Conservation (phyloP, 2,888 invertebrate genomes). For the Synergus japonicus region DNA sequence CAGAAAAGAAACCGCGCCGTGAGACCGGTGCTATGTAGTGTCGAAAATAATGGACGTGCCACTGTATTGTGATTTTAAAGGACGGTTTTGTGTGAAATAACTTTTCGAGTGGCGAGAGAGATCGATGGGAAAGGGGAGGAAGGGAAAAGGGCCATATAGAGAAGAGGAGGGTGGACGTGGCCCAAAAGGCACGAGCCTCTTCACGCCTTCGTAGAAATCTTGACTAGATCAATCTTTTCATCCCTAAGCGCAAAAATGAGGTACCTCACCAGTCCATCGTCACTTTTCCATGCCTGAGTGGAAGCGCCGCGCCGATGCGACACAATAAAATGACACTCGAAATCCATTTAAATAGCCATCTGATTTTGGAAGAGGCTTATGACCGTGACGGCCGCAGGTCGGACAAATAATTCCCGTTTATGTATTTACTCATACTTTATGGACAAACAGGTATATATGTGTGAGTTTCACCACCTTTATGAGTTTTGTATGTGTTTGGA, state of each 20-base stretch:
- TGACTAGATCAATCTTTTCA: slow-evolving; percentile 31
- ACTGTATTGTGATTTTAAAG: slow-evolving; percentile 56
- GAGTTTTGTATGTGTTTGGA: background rate
- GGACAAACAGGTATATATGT: background rate
- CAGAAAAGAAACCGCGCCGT: slow-evolving; percentile 3
- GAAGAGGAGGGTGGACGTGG: slow-evolving; percentile 11
- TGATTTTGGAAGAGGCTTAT: slow-evolving; percentile 58
- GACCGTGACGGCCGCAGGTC: slow-evolving; percentile 15
- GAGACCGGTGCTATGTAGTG: slow-evolving; percentile 19
- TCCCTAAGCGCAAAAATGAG: slow-evolving; percentile 17
- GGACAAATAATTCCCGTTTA: slow-evolving; percentile 33
- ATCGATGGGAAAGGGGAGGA: background rate
- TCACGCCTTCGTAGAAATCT: slow-evolving; percentile 68
- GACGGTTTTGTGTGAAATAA: slow-evolving; percentile 43
- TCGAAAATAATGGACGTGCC: slow-evolving; percentile 58
- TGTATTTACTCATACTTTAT: slow-evolving; percentile 11
- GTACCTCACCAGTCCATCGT: background rate
- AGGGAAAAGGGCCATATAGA: slow-evolving; percentile 12
- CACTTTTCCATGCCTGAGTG: slow-evolving; percentile 12
- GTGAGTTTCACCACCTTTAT: background rate
- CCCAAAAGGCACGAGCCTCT: slow-evolving; percentile 70
- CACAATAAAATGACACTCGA: slow-evolving; percentile 60
- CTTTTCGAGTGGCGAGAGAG: slow-evolving; percentile 56
- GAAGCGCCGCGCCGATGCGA: slow-evolving; percentile 6
- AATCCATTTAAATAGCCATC: slow-evolving; percentile 72